These are phyloP conservation scores for Melieria crassipennis DNA, from an alignment of 2,888 invertebrate species.

Conservation along the genomic window DNA sequence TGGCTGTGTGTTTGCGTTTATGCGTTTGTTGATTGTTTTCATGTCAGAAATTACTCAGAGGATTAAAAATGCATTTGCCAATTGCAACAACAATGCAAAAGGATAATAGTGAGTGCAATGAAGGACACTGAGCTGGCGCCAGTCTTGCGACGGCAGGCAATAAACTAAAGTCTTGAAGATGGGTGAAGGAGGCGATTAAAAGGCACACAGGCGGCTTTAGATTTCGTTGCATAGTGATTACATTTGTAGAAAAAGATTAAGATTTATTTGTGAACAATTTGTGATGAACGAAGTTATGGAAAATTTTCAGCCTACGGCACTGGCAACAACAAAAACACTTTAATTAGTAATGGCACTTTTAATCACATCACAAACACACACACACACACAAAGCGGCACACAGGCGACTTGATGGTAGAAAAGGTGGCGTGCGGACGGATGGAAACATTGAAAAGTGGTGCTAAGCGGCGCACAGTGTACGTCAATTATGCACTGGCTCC, in stretches of 20 bases:
- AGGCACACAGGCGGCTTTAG: too few species aligned
- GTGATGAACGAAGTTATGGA: neutral
- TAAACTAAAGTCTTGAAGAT: too few species aligned
- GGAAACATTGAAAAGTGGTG: constrained; percentile 12
- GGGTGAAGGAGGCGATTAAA: too few species aligned
- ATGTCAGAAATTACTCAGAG: constrained; percentile 40
- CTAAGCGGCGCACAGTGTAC: too few species aligned
- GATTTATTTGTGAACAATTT: neutral
- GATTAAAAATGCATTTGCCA: constrained; percentile 44
- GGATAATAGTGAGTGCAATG: too few species aligned
- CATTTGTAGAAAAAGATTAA: neutral
- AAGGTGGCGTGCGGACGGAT: neutral
- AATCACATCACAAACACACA: constrained; percentile 15
- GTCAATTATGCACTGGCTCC: too few species aligned
- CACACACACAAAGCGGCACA: neutral
- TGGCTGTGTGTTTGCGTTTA: neutral
- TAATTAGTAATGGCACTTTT: constrained; percentile 22
- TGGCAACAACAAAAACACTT: neutral
- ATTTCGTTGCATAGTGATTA: too few species aligned
- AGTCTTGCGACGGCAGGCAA: too few species aligned
- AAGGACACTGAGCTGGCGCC: too few species aligned
- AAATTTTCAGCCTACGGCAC: neutral
- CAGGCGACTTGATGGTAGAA: too few species aligned
- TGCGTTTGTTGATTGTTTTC: constrained; percentile 18
- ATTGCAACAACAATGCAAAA: constrained; percentile 22